Evolutionary conservation across 2,113 vertebrate species (phyloP).

Genomic region (Sinosuthora webbiana): DNA sequence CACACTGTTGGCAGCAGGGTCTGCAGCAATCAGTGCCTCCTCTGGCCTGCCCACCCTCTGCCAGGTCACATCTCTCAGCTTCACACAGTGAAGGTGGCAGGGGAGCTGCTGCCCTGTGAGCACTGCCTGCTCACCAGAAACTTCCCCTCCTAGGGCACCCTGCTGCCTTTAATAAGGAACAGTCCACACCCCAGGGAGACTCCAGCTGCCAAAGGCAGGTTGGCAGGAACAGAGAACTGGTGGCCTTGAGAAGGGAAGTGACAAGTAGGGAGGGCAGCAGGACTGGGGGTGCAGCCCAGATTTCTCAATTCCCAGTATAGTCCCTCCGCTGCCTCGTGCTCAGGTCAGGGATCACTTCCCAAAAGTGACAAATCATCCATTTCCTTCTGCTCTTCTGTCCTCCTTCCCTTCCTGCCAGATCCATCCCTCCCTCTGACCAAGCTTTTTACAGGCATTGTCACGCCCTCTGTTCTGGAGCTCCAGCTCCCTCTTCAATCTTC

Average conservation of each 20-base stretch:
- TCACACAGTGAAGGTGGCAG: accelerated
- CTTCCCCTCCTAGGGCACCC: neutral
- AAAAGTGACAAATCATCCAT: neutral
- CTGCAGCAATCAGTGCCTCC: neutral
- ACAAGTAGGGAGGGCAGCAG: neutral
- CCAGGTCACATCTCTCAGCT: neutral
- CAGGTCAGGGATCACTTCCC: constrained; percentile 16
- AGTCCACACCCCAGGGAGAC: neutral
- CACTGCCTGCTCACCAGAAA: neutral
- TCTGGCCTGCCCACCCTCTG: neutral
- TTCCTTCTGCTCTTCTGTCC: constrained; percentile 19
- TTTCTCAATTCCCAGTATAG: constrained; percentile 11
- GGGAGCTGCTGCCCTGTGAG: accelerated
- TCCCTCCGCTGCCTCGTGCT: accelerated
- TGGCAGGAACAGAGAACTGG: neutral
- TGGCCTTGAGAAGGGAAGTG: neutral
- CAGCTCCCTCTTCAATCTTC: neutral
- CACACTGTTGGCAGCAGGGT: neutral
- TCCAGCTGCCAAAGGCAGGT: neutral
- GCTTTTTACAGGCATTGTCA: neutral
- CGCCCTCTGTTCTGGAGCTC: neutral
- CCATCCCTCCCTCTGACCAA: neutral
- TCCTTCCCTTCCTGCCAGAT: neutral
- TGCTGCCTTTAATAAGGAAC: neutral
- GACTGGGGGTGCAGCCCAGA: neutral